Conservation (phyloP, 2,113 vertebrate species). For the Oryzias celebensis region DNA sequence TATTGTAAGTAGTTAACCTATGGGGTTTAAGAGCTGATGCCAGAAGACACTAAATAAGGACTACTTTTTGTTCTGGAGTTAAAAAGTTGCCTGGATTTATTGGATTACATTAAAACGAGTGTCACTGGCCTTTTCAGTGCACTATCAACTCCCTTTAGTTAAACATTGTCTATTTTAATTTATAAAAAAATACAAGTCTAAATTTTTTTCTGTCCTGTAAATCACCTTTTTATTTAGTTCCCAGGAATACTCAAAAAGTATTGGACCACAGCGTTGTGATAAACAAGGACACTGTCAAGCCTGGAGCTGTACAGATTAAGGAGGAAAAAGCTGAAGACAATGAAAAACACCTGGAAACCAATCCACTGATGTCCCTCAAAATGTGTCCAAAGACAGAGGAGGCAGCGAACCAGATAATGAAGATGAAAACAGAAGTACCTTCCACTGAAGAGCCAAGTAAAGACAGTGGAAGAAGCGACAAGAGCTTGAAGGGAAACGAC, state of each 20-base stretch:
- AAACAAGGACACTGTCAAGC: not conserved
- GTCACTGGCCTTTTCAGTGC: too few species aligned
- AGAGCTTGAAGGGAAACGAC: not conserved
- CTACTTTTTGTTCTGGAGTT: too few species aligned
- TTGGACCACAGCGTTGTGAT: not conserved
- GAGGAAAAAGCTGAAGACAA: not conserved
- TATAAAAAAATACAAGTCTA: not conserved
- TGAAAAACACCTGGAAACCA: not conserved
- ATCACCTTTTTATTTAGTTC: slow-evolving; percentile 18
- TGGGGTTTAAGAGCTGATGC: too few species aligned
- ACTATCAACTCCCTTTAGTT: too few species aligned
- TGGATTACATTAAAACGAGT: too few species aligned
- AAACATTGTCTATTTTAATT: too few species aligned
- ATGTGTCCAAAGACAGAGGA: not conserved
- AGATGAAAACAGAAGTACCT: not conserved
- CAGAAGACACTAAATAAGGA: too few species aligned
- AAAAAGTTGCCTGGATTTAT: too few species aligned
- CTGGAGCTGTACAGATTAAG: not conserved
- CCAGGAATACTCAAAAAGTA: not conserved
- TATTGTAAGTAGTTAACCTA: too few species aligned
- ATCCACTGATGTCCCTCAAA: not conserved
- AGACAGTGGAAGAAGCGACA: not conserved
- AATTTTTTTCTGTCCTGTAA: not conserved
- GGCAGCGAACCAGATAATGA: not conserved
- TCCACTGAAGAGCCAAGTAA: not conserved